Evolutionary conservation across 2,113 vertebrate species (phyloP), one percentile per base, ranked within the genome.

Genomic region (Platichthys flesus): DNA sequence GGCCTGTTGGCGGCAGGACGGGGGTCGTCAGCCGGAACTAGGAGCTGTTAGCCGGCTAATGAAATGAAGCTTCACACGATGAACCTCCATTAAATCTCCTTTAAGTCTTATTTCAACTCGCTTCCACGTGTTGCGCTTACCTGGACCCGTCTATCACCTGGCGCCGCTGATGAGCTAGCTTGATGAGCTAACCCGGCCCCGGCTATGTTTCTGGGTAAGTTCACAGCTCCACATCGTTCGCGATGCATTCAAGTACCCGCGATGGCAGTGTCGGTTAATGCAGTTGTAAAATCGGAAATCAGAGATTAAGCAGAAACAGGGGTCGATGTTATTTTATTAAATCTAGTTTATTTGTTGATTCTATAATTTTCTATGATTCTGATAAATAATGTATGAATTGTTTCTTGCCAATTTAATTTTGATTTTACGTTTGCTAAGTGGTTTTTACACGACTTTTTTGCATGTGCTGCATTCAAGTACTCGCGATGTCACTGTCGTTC

Each of bases 211-310:
- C 9, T 9, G 9, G 21, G 47, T 76, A 77, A 81, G 15, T 58
- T 71, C 2, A 23, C 35, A 14, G 28, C 62, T 52, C 55, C 26
- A 4, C 26, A 28, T 0, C 13, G 23, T 15, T 15, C 3, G 0
- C 1, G 74, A 0, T 21, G 67, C 79, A 20, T 88, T 78, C 54
- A 79, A 1, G 57, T 47, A 16, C 52, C 0, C 35, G 10, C 20
- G 0, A 57, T 57, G 57, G 52, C 12, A 9, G 0, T 35, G 15
- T 37, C 23, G 23, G 0, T 16, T 18, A 7, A 47, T 31, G 14
- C 8, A 10, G 4, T 35, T 57, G 2, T 63, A 21, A 55, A 78
- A 65, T 71, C 16, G 35, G 51, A 62, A 76, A 66, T 72, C 28
- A 10, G 15, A 57, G 5, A 2, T 18, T 6, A 18, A 15, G 14